phyloP scores from a whole-genome alignment of 2,113 vertebrate genomes.

The Peromyscus polionotus region DNA sequence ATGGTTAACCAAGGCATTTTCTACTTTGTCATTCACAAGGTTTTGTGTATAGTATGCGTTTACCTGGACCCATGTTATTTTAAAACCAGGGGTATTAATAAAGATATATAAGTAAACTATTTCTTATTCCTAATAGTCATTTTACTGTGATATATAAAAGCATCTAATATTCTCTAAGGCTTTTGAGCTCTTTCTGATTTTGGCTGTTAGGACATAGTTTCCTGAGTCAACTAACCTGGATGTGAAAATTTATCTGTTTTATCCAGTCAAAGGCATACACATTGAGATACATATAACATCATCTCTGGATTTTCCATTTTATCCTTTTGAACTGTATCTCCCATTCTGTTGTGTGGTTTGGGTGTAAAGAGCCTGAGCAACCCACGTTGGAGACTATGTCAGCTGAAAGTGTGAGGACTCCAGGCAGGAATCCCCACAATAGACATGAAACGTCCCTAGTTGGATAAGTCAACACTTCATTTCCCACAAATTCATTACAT shows the following conservation, averaged over 20 bases:
- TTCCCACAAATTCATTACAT: background rate
- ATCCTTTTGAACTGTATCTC: background rate
- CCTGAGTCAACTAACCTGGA: background rate
- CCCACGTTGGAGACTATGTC: background rate
- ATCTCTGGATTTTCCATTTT: background rate
- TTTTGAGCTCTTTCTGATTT: background rate
- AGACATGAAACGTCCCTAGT: background rate
- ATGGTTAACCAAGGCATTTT: background rate
- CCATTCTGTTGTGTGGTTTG: background rate
- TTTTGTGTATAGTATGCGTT: background rate
- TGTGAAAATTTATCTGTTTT: background rate
- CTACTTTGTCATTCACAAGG: background rate
- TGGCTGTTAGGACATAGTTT: background rate
- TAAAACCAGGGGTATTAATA: background rate
- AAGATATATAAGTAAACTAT: background rate
- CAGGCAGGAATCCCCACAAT: background rate
- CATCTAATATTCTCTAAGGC: background rate
- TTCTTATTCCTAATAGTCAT: conserved; percentile 47
- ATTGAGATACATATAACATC: background rate
- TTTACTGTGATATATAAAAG: conserved; percentile 21
- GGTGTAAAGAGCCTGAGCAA: background rate
- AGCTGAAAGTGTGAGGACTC: background rate
- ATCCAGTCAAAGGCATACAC: background rate
- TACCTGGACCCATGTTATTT: background rate
- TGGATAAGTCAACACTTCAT: background rate